These are phyloP conservation scores for Psephotus haematonotus DNA, from an alignment of 2,113 vertebrate species.

Conservation along the genomic window DNA sequence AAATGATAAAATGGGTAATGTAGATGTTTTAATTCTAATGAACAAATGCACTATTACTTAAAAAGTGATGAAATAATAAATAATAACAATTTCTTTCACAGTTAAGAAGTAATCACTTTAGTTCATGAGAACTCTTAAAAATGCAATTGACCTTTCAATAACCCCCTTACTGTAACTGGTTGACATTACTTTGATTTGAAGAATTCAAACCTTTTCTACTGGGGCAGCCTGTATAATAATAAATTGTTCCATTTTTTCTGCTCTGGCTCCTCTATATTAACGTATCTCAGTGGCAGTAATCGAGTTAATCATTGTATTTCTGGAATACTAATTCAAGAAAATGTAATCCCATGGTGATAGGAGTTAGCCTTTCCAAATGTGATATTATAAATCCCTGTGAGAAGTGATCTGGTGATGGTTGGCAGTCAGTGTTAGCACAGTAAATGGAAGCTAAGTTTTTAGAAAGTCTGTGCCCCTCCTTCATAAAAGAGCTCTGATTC, in stretches of 20 bases:
- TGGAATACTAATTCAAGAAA: constrained; percentile 33
- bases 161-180: constrained; percentile 17
- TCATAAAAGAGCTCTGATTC: not conserved
- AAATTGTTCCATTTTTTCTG: not conserved
- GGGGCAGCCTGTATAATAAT: not conserved
- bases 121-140: constrained; percentile 3
- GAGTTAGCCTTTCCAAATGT: constrained; percentile 1
- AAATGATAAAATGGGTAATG: not conserved
- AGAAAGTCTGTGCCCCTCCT: not conserved
- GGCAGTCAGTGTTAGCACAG: not conserved
- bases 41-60: not conserved
- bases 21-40: not conserved
- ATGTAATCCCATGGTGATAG: not conserved
- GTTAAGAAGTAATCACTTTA: not conserved
- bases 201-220: not conserved
- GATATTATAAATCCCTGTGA: not conserved
- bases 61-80: not conserved
- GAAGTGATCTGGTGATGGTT: not conserved
- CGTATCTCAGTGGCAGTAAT: not conserved
- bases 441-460: not conserved
- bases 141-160: constrained; percentile 32
- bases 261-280: not conserved
- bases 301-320: not conserved
- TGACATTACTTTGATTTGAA: constrained; percentile 20
- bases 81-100: not conserved